Base-by-base conservation (phyloP, 2,113 vertebrate genomes). In the Bubalus kerabau region DNA sequence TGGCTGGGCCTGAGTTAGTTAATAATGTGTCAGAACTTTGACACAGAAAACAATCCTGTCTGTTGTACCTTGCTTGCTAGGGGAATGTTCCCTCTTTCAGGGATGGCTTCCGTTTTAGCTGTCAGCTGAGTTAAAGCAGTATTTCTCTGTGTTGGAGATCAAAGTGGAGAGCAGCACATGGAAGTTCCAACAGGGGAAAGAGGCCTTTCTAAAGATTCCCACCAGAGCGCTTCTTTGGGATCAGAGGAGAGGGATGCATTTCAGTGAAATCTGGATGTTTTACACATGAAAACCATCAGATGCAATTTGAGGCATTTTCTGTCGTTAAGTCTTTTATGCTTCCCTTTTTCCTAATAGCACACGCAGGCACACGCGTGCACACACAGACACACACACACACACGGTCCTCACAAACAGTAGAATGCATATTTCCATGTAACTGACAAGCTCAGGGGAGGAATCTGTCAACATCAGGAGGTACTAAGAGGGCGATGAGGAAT, bases 311-410 rank as follows among this genome's bases (percentile, higher is more conserved):
- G 26, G 46, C 50, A 17, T 81, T 54, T 96, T 87, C 46, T 87
- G 10, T 85, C 19, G 2, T 83, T 62, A 81, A 78, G 14, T 64
- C 2, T 52, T 85, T 87, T n/a, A 50, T 10, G 7, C 19, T 36
- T 64, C 74, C 50, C 76, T 74, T 59, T 74, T 60, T 10, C 50
- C 32, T 19, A 92, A n/a, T n/a, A 52, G 19, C 32, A 9, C 17
- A 6, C 0, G 2, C 9, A 4, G 16, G 9, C 6, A 7, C 15
- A 17, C 8, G 40, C 16, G 0, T 13, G 0, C 26, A 0, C 4
- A 10, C 26, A 3, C 7, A 4, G 26, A 4, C 2, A 28, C 2
- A 2, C 24, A 24, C 19, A 71, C 36, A 15, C n/a, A 59, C 62
- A 24, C 7, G 2, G 19, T 62, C 24, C 36, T 91, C 56, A 76